A percentile compares a stretch with the other conserved stretches of the same genome.
These are phyloP conservation scores for Phragmatobia fuliginosa DNA, from an alignment of 2,888 invertebrate genomes.

Conservation along the genomic window DNA sequence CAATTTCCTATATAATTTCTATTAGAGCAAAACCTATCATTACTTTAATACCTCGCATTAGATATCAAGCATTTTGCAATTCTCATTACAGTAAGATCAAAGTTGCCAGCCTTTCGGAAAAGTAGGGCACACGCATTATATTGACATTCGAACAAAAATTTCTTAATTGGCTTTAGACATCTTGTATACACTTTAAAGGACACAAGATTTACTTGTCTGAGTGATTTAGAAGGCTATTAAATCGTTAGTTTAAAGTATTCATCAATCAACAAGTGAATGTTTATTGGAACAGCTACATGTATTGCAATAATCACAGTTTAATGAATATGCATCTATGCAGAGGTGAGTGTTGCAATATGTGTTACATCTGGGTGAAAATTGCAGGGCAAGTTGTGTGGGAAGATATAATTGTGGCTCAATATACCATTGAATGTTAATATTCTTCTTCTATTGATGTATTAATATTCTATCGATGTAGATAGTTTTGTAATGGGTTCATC, in stretches of 20 bases:
- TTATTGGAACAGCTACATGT: conserved; percentile 6
- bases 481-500: too few relatives aligned
- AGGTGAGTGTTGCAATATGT: background rate
- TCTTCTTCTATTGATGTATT: too few relatives aligned
- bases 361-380: background rate
- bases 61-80: conserved; percentile 14
- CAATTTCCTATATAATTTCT: background rate
- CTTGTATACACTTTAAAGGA: conserved; percentile 4
- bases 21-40: conserved; percentile 6
- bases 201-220: conserved; percentile 10
- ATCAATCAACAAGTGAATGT: conserved; percentile 19
- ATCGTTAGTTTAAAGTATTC: conserved; percentile 6
- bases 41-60: conserved; percentile 7
- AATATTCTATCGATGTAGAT: too few relatives aligned
- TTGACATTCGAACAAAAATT: conserved; percentile 34
- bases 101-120: conserved; percentile 3
- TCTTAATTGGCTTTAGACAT: conserved; percentile 31
- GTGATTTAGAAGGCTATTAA: conserved; percentile 17
- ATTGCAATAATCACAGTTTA: conserved; percentile 6
- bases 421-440: background rate
- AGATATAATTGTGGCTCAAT: background rate
- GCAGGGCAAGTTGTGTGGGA: background rate
- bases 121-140: conserved; percentile 23
- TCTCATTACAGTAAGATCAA: background rate
- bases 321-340: conserved; percentile 3